Conservation (phyloP, 2,113 vertebrate genomes). For the Neoarius graeffei region DNA sequence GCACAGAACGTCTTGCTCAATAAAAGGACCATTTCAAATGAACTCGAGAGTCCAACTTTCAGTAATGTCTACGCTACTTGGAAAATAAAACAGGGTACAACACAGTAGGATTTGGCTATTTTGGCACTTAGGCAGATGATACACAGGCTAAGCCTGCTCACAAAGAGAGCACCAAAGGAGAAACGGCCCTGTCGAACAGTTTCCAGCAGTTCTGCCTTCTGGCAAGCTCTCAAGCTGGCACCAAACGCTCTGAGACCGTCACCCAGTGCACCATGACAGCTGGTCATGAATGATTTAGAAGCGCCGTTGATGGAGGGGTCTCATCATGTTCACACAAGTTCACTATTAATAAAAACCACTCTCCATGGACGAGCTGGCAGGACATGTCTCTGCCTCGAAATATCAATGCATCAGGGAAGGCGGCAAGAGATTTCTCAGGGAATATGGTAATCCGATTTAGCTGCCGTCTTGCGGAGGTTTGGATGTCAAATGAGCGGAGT, state of each 20-base stretch:
- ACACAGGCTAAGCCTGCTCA: slow-evolving; percentile 23
- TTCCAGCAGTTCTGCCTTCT: slow-evolving; percentile 26
- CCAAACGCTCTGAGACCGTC: slow-evolving; percentile 23
- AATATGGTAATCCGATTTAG: slow-evolving; percentile 29
- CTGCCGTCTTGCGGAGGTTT: slow-evolving; percentile 17
- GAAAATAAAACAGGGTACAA: not conserved
- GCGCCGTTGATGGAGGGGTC: slow-evolving; percentile 49
- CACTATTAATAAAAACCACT: slow-evolving; percentile 52
- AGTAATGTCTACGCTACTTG: slow-evolving; percentile 14
- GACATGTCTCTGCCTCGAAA: slow-evolving; percentile 28
- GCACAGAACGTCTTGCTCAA: not conserved
- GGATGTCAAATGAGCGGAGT: slow-evolving; percentile 9
- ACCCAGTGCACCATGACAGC: slow-evolving; percentile 47
- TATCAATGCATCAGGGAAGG: slow-evolving; percentile 29
- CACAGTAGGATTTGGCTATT: slow-evolving; percentile 24
- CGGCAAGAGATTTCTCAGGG: slow-evolving; percentile 8
- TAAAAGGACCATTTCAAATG: not conserved
- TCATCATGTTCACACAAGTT: slow-evolving; percentile 56
- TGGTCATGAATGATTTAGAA: slow-evolving; percentile 62
- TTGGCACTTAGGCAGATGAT: slow-evolving; percentile 31
- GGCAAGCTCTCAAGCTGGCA: slow-evolving; percentile 44
- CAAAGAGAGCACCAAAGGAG: slow-evolving; percentile 30
- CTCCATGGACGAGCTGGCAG: slow-evolving; percentile 25
- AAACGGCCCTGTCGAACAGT: slow-evolving; percentile 36
- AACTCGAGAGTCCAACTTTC: not conserved